These are phyloP conservation scores for Xestia ashworthii DNA, from an alignment of 2,888 invertebrate species.

Conservation along the genomic window DNA sequence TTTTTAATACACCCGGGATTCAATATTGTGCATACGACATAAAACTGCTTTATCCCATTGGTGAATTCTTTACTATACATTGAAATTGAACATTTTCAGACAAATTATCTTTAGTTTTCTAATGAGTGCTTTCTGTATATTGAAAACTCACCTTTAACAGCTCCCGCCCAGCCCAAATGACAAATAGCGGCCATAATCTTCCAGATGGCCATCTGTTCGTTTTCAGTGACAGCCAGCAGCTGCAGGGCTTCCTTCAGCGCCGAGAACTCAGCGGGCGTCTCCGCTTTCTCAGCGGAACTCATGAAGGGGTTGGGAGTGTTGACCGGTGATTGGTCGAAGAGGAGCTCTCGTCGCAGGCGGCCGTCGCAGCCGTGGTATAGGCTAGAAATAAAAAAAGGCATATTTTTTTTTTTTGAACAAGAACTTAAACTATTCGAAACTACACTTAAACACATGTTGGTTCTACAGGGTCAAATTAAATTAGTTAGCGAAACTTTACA, in stretches of 20 bases:
- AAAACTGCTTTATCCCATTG: too few species aligned
- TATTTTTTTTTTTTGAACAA: too few species aligned
- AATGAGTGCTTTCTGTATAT: neutral
- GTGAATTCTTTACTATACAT: too few species aligned
- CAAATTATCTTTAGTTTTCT: too few species aligned
- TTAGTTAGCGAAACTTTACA: too few species aligned
- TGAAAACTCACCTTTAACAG: conserved; percentile 91
- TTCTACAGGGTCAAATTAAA: too few species aligned
- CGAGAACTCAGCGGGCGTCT: conserved; percentile 95
- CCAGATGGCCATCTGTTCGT: conserved; percentile 96
- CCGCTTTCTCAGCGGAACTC: conserved; percentile 94
- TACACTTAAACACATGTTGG: too few species aligned
- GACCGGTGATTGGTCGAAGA: conserved; percentile 92
- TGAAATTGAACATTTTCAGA: too few species aligned
- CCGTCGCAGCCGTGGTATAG: conserved; percentile 96
- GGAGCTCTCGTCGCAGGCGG: conserved; percentile 94
- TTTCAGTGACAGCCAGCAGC: conserved; percentile 93
- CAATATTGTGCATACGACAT: too few species aligned
- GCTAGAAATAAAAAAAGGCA: conserved; percentile 82
- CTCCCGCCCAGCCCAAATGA: conserved; percentile 97
- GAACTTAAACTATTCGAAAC: too few species aligned
- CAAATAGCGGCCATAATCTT: conserved; percentile 97
- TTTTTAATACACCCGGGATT: too few species aligned
- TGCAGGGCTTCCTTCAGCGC: conserved; percentile 95
- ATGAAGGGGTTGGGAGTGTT: conserved; percentile 93